Evolutionary conservation across 2,797 vertebrate species (phyloP).

Genomic region (Selene dorsalis): DNA sequence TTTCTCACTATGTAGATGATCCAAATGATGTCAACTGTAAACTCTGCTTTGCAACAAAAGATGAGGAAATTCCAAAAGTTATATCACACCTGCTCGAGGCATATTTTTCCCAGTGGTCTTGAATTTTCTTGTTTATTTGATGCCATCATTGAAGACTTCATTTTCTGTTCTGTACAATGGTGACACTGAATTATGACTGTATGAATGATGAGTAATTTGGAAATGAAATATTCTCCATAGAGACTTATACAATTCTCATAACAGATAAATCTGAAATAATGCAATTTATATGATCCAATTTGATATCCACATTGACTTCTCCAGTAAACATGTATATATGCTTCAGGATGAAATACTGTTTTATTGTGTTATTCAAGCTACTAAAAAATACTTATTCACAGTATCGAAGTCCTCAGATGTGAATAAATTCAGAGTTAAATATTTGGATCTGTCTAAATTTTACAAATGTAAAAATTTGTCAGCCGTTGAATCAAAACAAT

Average conservation of each 20-base stretch:
- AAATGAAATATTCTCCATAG: not conserved
- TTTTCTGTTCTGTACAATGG: not conserved
- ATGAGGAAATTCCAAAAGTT: not conserved
- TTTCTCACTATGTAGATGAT: not conserved
- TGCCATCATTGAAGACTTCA: not conserved
- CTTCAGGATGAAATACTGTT: not conserved
- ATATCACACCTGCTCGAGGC: conserved; percentile 1
- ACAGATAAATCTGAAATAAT: conserved; percentile 7
- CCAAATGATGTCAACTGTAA: not conserved
- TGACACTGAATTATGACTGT: not conserved
- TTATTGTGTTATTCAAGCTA: conserved; percentile 3
- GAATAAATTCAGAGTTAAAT: conserved; percentile 3
- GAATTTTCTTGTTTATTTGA: conserved; percentile 11
- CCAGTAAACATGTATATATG: not conserved
- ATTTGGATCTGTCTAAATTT: not conserved
- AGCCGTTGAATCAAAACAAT: not conserved
- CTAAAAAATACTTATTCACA: conserved; percentile 4
- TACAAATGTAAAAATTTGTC: not conserved
- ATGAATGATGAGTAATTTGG: conserved; percentile 1
- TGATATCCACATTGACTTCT: not conserved
- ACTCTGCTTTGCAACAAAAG: conserved; percentile 5
- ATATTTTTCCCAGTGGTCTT: conserved; percentile 11
- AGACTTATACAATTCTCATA: not conserved
- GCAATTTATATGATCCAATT: not conserved
- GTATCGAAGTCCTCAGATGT: not conserved